Evolutionary conservation across 2,113 vertebrate genomes (phyloP).

Genomic region (Tretioscincus oriximinensis): DNA sequence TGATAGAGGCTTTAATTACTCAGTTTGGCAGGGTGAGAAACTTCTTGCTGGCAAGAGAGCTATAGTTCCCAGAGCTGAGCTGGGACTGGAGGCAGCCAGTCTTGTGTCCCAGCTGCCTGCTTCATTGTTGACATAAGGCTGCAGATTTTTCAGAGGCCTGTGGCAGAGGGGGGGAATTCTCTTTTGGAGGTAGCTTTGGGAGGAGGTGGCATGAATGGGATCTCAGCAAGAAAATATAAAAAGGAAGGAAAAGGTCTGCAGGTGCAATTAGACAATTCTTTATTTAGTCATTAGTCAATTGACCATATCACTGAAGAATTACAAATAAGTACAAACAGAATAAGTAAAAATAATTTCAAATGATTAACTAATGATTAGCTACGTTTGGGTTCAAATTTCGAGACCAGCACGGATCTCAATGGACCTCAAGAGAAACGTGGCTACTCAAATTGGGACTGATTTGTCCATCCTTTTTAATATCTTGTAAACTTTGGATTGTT

Average conservation of each 20-base stretch:
- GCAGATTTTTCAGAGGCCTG: constrained; percentile 35
- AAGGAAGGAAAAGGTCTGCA: background rate
- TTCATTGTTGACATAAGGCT: constrained; percentile 9
- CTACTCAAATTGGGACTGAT: too few species aligned
- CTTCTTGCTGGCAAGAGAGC: background rate
- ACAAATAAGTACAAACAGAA: too few species aligned
- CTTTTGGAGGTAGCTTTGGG: background rate
- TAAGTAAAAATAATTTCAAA: too few species aligned
- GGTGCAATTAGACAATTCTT: too few species aligned
- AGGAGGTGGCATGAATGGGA: background rate
- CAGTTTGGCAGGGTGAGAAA: constrained; percentile 20
- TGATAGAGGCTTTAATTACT: constrained; percentile 34
- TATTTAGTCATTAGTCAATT: too few species aligned
- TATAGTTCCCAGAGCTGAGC: constrained; percentile 12
- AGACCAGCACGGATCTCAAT: too few species aligned
- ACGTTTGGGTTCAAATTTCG: too few species aligned
- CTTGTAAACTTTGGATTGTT: too few species aligned
- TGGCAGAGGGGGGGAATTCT: constrained; percentile 7
- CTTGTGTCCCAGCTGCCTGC: constrained; percentile 12
- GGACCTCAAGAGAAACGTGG: too few species aligned
- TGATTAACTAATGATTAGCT: too few species aligned
- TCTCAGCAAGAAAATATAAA: background rate
- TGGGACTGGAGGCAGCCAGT: constrained; percentile 6
- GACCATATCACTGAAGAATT: too few species aligned
- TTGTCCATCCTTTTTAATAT: too few species aligned